Evolutionary conservation across 2,888 invertebrate species (phyloP).

Genomic region (Halictus quadricinctus): DNA sequence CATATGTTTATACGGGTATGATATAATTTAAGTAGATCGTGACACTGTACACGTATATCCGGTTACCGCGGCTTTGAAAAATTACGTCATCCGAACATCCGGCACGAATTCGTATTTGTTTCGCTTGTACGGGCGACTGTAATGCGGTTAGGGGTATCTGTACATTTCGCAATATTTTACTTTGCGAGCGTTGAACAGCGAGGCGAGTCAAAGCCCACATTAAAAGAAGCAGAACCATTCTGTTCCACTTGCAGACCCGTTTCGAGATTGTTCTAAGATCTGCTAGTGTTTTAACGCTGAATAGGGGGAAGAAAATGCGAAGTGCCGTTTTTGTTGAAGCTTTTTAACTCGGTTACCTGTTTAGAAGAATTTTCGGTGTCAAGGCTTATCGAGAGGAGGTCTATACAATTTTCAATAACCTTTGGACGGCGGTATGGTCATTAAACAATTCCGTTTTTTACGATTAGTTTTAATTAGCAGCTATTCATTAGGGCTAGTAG

Average conservation of each 20-base stretch:
- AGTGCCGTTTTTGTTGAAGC: not conserved
- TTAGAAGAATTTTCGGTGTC: not conserved
- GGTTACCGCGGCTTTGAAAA: constrained; percentile 24
- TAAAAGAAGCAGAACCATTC: not conserved
- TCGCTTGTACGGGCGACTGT: not conserved
- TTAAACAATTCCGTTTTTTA: not conserved
- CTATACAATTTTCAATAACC: not conserved
- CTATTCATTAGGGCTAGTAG: not conserved
- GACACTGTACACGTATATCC: constrained; percentile 14
- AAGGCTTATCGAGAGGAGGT: not conserved
- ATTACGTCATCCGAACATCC: constrained; percentile 38
- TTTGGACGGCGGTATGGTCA: not conserved
- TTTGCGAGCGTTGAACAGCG: not conserved
- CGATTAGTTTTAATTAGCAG: not conserved
- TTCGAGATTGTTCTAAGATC: not conserved
- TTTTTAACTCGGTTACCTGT: not conserved
- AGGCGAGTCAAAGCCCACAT: not conserved
- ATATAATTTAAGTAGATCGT: constrained; percentile 35
- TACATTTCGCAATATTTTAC: constrained; percentile 15
- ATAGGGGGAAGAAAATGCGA: not conserved
- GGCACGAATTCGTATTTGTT: constrained; percentile 17
- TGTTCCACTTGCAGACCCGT: not conserved
- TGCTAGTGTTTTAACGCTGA: not conserved
- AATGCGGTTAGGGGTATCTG: not conserved
- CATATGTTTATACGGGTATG: not conserved